Conservation (phyloP, 2,888 invertebrate genomes). For the Lordiphosa fenestrarum region DNA sequence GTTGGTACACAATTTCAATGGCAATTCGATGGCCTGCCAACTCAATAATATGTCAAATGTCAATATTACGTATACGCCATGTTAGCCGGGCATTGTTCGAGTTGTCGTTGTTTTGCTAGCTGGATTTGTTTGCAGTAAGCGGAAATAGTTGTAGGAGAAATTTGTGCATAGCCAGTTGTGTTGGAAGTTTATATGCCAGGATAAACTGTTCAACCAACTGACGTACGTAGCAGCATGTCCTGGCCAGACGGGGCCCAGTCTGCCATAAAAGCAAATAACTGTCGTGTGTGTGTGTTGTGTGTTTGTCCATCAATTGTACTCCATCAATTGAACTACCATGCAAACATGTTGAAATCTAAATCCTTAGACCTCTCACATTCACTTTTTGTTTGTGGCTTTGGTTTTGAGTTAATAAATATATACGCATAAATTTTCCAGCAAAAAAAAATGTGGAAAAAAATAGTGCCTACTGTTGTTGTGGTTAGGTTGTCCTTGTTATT, state of each 20-base stretch:
- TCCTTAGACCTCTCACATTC: constrained; percentile 11
- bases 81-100: constrained; percentile 47
- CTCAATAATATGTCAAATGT: constrained; percentile 61
- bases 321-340: constrained; percentile 17
- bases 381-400: constrained; percentile 3
- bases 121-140: constrained; percentile 70
- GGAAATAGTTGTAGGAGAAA: constrained; percentile 64
- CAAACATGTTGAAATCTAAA: constrained; percentile 30
- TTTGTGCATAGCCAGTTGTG: constrained; percentile 31
- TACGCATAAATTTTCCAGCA: constrained; percentile 8
- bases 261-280: constrained; percentile 73
- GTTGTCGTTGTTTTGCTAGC: constrained; percentile 49
- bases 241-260: constrained; percentile 28
- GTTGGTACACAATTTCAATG: constrained; percentile 7
- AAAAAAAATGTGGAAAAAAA: constrained; percentile 29
- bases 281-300: constrained; percentile 35
- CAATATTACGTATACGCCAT: constrained; percentile 68
- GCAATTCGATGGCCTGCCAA: constrained; percentile 4
- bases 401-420: constrained; percentile 36
- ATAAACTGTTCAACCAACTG: constrained; percentile 69
- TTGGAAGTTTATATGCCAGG: constrained; percentile 66
- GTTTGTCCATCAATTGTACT: constrained; percentile 44
- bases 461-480: constrained; percentile 14
- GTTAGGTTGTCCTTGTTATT: constrained; percentile 20
- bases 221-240: constrained; percentile 61